Conservation (phyloP, 2,113 vertebrate genomes). For the Microtus richardsoni region DNA sequence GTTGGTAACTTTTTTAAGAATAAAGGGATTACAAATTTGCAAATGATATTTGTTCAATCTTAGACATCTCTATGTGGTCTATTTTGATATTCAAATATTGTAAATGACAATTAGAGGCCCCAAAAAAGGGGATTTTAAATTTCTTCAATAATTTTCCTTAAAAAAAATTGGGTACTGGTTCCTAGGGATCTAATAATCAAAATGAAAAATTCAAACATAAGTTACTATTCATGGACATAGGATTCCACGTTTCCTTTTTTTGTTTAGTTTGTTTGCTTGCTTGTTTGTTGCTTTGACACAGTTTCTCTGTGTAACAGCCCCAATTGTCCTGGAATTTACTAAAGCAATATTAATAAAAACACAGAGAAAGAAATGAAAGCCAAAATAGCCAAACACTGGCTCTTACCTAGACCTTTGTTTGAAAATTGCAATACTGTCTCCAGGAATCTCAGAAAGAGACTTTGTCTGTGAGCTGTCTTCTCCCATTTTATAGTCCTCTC, state of each 20-base stretch:
- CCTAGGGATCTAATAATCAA: neutral
- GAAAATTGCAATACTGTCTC: too few relatives aligned
- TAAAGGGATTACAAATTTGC: neutral
- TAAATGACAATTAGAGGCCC: neutral
- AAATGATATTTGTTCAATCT: neutral
- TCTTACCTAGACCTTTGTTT: too few relatives aligned
- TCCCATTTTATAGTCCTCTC: too few relatives aligned
- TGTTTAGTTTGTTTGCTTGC: neutral
- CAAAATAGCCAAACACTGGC: too few relatives aligned
- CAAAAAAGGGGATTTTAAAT: neutral
- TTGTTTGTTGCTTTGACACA: too few relatives aligned
- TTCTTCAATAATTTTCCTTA: neutral
- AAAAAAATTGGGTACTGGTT: neutral
- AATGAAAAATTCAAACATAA: neutral
- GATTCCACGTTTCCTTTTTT: neutral
- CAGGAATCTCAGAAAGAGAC: too few relatives aligned
- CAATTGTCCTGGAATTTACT: too few relatives aligned
- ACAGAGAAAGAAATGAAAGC: too few relatives aligned
- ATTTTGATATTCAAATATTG: neutral
- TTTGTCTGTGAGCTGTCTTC: too few relatives aligned
- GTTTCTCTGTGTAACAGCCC: too few relatives aligned
- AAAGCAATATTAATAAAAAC: too few relatives aligned
- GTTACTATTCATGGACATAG: neutral
- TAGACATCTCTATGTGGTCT: neutral
- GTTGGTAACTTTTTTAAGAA: neutral